Base-by-base conservation (phyloP, 2,113 vertebrate species). In the Zapornia atra region DNA sequence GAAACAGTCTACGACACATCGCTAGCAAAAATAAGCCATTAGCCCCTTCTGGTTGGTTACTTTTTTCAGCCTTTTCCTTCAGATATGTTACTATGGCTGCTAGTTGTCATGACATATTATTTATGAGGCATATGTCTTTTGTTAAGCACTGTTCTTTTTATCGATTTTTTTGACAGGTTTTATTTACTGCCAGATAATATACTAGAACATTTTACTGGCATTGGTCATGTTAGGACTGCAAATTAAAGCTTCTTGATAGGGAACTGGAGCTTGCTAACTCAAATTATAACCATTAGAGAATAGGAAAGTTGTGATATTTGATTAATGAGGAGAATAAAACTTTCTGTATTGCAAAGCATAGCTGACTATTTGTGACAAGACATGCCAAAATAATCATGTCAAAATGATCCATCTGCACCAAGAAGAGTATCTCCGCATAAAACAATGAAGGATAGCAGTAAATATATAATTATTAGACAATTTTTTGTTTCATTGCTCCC, bases 101-200 rank as follows among this genome's bases (percentile, higher is more conserved):
- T 56, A 86, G 88, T 88, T 93, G 82, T 90, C 95, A 92, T 69
- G 92, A 84, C 90, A 86, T 93, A 88, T 69, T 96, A 94, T 94
- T 94, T 96, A 93, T 46, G 73, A 96, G 83, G 66, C 95, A 96
- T 93, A 96, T 91, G 90, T 91, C 88, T 97, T 96, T 94, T 88
- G 92, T 92, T 96, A 91, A 96, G 82, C 68, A 84, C 71, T 95
- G 95, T 88, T 94, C 92, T 93, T 96, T 90, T 95, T 57, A 91
- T 84, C 1, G 5, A 91, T 89, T 84, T 87, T 95, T 95, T 86
- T 82, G 95, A 82, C 96, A 92, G 83, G 65, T 86, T 92, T 96
- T 96, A 94, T 85, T 93, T 94, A 87, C 73, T 92, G 77, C 53
- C 86, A 93, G 83, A 95, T 94, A 93, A 94, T 84, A 86, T 18